These are phyloP conservation scores for Petrocephalus zakoni DNA, from an alignment of 2,113 vertebrate genomes.

Conservation along the genomic window DNA sequence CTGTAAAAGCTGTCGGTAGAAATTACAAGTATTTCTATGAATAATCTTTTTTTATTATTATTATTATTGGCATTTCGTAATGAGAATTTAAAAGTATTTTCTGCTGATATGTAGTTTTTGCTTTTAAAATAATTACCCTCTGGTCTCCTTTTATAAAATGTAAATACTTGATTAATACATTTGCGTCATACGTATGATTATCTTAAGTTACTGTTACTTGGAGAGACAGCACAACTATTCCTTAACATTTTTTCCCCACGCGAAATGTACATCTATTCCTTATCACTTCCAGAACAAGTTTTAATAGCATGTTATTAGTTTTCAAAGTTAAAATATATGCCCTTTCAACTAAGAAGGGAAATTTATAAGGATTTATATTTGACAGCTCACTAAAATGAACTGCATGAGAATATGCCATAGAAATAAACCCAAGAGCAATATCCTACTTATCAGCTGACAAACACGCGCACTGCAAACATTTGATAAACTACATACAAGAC, in stretches of 20 bases:
- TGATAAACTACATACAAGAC: neutral
- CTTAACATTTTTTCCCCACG: neutral
- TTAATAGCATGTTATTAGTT: neutral
- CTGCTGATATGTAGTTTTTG: conserved; percentile 42
- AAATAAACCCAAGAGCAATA: neutral
- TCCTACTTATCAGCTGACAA: neutral
- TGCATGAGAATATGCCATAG: neutral
- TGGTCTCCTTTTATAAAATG: neutral
- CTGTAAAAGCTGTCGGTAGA: neutral
- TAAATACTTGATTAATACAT: conserved; percentile 4
- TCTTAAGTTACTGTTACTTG: neutral
- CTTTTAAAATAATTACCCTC: conserved; percentile 41
- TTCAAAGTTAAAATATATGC: neutral
- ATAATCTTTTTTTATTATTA: neutral
- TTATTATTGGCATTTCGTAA: conserved; percentile 53
- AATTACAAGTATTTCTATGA: neutral
- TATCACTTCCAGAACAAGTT: neutral
- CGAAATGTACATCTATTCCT: neutral
- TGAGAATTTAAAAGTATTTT: conserved; percentile 48
- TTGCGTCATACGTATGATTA: neutral
- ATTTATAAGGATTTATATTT: neutral
- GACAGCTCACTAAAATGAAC: neutral
- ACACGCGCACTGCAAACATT: neutral
- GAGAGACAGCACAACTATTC: neutral
- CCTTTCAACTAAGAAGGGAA: neutral